A percentile compares a stretch with the other conserved stretches of the same genome.
phyloP scores from a whole-genome alignment of 2,797 vertebrate species.

The Ceyx erithaca region DNA sequence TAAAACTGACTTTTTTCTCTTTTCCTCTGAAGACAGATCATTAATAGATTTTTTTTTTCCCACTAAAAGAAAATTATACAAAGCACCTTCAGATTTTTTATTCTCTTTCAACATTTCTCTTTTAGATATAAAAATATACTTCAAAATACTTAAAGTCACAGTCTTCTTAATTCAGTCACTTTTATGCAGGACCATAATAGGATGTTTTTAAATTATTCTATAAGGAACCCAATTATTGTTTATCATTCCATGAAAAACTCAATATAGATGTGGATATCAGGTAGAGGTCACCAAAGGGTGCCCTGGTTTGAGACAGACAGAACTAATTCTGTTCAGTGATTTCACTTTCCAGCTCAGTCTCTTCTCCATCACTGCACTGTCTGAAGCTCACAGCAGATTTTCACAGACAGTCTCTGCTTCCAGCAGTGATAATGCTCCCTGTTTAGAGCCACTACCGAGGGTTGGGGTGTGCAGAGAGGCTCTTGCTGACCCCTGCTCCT shows the following conservation, averaged over 20 bases:
- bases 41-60: background rate
- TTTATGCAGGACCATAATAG: background rate
- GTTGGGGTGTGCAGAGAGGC: no score
- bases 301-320: no score
- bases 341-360: no score
- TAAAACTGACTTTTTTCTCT: background rate
- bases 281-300: background rate
- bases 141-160: background rate
- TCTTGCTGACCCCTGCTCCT: no score
- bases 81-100: background rate
- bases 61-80: background rate
- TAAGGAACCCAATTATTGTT: background rate
- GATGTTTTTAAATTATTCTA: background rate
- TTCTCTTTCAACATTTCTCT: background rate
- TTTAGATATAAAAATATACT: background rate
- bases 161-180: background rate
- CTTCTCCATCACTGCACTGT: no score
- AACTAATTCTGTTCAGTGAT: no score
- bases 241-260: background rate
- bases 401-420: no score
- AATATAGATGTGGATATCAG: background rate
- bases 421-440: no score
- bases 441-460: no score
- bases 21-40: background rate
- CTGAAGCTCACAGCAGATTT: no score